phyloP scores from a whole-genome alignment of 1,140 invertebrate genomes.

The Linepithema humile region DNA sequence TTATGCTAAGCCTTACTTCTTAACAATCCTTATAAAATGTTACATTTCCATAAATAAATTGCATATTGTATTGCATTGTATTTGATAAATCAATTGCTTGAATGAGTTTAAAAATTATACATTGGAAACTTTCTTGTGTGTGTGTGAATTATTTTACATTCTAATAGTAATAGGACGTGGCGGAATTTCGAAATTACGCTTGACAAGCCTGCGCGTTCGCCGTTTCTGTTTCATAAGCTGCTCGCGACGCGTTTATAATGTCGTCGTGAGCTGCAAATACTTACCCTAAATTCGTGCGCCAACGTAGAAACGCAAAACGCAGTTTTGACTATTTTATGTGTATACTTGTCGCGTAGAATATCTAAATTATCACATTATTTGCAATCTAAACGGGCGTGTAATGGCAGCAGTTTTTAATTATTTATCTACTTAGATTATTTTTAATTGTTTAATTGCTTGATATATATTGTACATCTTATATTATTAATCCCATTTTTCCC shows the following conservation, averaged over 20 bases:
- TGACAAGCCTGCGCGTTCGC: neutral
- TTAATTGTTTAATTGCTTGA: neutral
- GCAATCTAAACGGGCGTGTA: neutral
- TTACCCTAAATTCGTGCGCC: conserved; percentile 26
- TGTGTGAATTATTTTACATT: conserved; percentile 2
- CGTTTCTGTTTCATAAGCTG: conserved; percentile 20
- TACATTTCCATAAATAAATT: too few species aligned
- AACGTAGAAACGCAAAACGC: neutral
- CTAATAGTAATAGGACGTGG: neutral
- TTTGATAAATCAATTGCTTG: too few species aligned
- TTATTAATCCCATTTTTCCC: neutral
- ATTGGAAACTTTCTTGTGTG: neutral
- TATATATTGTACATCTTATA: neutral
- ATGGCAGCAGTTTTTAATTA: neutral
- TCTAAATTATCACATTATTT: neutral
- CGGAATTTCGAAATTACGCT: conserved; percentile 26
- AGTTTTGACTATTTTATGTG: neutral
- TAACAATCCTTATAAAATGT: too few species aligned
- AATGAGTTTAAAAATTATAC: neutral
- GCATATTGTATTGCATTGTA: too few species aligned
- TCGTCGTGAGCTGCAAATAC: conserved; percentile 5
- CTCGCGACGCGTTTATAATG: neutral
- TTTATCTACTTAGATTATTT: neutral
- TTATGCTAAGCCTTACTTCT: too few species aligned
- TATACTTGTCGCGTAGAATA: neutral